Evolutionary conservation across 2,113 vertebrate genomes (phyloP).

Genomic region (Sapayoa aenigma): DNA sequence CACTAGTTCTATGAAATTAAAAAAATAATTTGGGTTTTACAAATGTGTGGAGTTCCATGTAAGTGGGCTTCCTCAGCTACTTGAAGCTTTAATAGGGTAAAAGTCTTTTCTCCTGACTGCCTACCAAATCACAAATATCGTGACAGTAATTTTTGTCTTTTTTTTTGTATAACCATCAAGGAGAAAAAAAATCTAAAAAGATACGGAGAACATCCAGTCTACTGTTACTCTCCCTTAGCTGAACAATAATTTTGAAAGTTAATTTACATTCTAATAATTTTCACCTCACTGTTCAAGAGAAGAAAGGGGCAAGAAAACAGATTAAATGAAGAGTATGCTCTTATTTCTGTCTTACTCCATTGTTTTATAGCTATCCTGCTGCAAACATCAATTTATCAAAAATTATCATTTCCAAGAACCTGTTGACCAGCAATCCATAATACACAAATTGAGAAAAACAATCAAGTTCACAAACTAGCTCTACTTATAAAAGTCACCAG

Average conservation of each 20-base stretch:
- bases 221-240: not conserved
- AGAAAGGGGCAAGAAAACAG: not conserved
- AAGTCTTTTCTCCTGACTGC: not conserved
- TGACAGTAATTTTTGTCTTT: not conserved
- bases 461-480: not conserved
- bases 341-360: not conserved
- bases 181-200: not conserved
- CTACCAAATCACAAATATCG: not conserved
- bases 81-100: not conserved
- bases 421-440: not conserved
- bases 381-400: not conserved
- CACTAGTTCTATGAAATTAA: accelerated
- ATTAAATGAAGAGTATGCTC: not conserved
- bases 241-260: not conserved
- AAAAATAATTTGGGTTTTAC: not conserved
- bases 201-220: not conserved
- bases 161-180: not conserved
- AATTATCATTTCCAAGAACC: not conserved
- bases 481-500: not conserved
- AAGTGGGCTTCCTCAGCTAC: not conserved
- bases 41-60: not conserved
- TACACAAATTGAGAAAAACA: accelerated
- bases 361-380: not conserved
- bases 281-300: not conserved
- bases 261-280: not conserved